Evolutionary conservation across 2,113 vertebrate genomes (phyloP).

Genomic region (Corvus moneduloides): DNA sequence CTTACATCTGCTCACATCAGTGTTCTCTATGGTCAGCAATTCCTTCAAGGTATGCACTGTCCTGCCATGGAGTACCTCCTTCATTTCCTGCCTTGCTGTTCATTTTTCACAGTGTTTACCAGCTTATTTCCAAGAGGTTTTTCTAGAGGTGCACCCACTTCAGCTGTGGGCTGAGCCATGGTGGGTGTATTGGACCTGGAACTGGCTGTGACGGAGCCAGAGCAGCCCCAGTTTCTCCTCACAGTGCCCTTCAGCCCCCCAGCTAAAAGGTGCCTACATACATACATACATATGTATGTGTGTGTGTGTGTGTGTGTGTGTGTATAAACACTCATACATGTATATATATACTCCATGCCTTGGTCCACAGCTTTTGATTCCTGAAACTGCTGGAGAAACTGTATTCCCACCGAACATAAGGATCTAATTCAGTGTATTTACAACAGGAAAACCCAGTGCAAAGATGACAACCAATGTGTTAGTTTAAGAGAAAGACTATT

Average conservation of each 20-base stretch:
- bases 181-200: rapidly evolving
- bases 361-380: not conserved
- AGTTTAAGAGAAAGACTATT: not conserved
- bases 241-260: too few species aligned
- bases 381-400: not conserved
- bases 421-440: not conserved
- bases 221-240: rapidly evolving
- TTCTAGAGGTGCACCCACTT: rapidly evolving
- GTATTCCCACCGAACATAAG: not conserved
- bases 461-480: not conserved
- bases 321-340: too few species aligned
- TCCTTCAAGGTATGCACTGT: rapidly evolving
- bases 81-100: not conserved
- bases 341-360: not conserved
- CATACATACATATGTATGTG: too few species aligned
- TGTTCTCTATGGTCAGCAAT: not conserved
- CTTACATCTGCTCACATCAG: not conserved
- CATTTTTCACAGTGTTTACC: not conserved
- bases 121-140: not conserved
- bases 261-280: not conserved
- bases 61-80: not conserved
- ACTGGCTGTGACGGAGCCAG: rapidly evolving
- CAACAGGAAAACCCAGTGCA: not conserved
- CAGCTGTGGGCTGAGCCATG: rapidly evolving
- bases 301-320: not conserved